These are phyloP conservation scores for Euwallacea fornicatus DNA, from an alignment of 1,140 invertebrate genomes.

Conservation along the genomic window DNA sequence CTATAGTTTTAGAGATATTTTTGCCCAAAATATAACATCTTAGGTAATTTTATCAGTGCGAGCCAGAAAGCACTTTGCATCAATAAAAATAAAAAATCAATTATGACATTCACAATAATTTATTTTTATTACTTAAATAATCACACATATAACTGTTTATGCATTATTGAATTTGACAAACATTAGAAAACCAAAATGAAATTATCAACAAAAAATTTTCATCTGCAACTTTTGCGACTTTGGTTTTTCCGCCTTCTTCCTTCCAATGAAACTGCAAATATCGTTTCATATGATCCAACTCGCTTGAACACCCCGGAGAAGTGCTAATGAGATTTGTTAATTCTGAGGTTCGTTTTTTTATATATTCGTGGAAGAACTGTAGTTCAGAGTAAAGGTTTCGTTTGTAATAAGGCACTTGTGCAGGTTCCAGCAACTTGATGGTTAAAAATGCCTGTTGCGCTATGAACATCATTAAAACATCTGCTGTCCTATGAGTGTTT, in stretches of 20 bases:
- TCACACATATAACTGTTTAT: background rate
- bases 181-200: slow-evolving; percentile 42
- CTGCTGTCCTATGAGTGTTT: slow-evolving; percentile 37
- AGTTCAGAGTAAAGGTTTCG: slow-evolving; percentile 40
- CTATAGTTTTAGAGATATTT: too few species aligned
- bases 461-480: slow-evolving; percentile 41
- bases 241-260: slow-evolving; percentile 12
- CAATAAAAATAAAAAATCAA: too few species aligned
- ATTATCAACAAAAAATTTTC: slow-evolving; percentile 40
- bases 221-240: slow-evolving; percentile 30
- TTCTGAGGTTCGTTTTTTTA: slow-evolving; percentile 39
- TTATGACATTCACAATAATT: too few species aligned
- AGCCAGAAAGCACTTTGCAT: too few species aligned
- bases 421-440: slow-evolving; percentile 22
- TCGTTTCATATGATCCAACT: slow-evolving; percentile 38
- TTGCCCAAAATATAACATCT: too few species aligned
- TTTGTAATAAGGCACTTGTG: slow-evolving; percentile 36
- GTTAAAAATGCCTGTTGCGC: slow-evolving; percentile 39
- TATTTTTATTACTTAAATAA: too few species aligned
- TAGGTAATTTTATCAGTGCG: too few species aligned
- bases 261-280: slow-evolving; percentile 34
- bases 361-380: slow-evolving; percentile 44
- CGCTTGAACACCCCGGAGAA: slow-evolving; percentile 16
- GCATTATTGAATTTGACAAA: slow-evolving; percentile 42
- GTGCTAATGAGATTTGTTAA: slow-evolving; percentile 3